A percentile compares a stretch with the other conserved stretches of the same genome.
Conservation (phyloP, 2,888 invertebrate species). For the Drosophila eohydei region DNA sequence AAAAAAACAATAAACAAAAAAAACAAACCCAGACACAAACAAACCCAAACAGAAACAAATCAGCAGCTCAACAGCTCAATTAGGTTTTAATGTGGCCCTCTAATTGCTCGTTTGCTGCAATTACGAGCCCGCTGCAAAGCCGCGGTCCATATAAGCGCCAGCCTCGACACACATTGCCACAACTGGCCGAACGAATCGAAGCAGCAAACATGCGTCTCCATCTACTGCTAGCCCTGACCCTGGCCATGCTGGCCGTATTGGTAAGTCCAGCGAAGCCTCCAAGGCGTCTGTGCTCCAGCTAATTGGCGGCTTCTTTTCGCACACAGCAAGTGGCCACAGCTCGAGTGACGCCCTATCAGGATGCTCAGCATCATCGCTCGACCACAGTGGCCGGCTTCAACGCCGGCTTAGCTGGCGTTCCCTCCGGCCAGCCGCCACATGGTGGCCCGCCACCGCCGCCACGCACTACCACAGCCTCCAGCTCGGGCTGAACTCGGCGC, state of each 20-base stretch:
- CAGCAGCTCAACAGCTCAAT: slow-evolving; percentile 48
- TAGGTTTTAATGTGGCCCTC: slow-evolving; percentile 47
- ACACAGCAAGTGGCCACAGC: slow-evolving; percentile 28
- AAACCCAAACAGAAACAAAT: slow-evolving; percentile 13
- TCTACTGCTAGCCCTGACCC: slow-evolving; percentile 45
- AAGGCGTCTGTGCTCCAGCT: background rate
- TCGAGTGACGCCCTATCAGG: slow-evolving; percentile 8
- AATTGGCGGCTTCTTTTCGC: background rate
- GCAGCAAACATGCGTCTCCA: slow-evolving; percentile 59
- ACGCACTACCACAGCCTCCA: slow-evolving; percentile 31
- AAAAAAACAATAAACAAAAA: too few species aligned
- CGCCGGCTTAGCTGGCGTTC: slow-evolving; percentile 25
- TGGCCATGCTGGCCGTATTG: slow-evolving; percentile 47
- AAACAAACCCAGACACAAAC: background rate
- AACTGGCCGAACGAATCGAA: slow-evolving; percentile 20
- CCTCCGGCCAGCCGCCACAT: slow-evolving; percentile 40
- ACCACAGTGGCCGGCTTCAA: slow-evolving; percentile 20
- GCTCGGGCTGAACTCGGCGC: slow-evolving; percentile 23
- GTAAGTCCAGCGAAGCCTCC: slow-evolving; percentile 35
- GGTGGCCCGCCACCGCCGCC: slow-evolving; percentile 42
- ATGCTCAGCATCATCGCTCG: slow-evolving; percentile 25
- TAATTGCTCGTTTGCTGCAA: slow-evolving; percentile 46
- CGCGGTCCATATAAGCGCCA: slow-evolving; percentile 50
- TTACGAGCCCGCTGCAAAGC: slow-evolving; percentile 17
- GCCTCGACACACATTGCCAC: slow-evolving; percentile 52